Conservation (phyloP, 1,140 invertebrate genomes). For the Drosophila nebulosa region DNA sequence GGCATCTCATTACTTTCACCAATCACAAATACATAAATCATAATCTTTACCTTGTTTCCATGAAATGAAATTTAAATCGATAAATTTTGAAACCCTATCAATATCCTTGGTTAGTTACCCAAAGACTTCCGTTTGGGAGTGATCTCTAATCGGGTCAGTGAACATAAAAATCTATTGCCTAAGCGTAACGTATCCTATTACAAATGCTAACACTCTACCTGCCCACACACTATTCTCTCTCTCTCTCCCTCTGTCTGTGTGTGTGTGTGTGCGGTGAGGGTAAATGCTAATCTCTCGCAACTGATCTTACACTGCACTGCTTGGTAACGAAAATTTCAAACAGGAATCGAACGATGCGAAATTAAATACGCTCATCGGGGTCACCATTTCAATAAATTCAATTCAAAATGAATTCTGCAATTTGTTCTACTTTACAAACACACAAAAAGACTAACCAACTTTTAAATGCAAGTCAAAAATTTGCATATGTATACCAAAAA, state of each 20-base stretch:
- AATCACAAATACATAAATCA: too few species aligned
- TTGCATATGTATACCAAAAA: constrained; percentile 9
- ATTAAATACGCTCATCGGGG: constrained; percentile 1
- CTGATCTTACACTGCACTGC: not conserved
- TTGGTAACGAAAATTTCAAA: not conserved
- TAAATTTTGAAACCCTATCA: constrained; percentile 18
- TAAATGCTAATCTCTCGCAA: not conserved
- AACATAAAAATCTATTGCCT: not conserved
- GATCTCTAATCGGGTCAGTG: constrained; percentile 1
- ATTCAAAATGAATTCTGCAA: not conserved
- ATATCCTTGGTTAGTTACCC: constrained; percentile 30
- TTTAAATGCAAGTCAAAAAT: constrained; percentile 33
- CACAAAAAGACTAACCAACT: not conserved
- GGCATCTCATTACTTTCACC: too few species aligned
- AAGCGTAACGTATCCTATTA: constrained; percentile 35
- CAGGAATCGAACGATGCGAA: not conserved
- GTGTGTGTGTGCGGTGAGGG: not conserved
- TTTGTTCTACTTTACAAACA: constrained; percentile 12
- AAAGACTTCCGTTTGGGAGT: constrained; percentile 27
- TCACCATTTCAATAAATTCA: constrained; percentile 8
- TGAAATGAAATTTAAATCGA: constrained; percentile 14
- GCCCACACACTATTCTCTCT: constrained; percentile 10
- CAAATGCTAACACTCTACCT: constrained; percentile 2
- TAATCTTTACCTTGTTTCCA: not conserved
- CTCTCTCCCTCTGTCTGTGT: too few species aligned